Percentiles rank a stretch among this genome's conserved stretches.
Conservation (phyloP, 2,888 invertebrate species). For the Aphrophora alni region DNA sequence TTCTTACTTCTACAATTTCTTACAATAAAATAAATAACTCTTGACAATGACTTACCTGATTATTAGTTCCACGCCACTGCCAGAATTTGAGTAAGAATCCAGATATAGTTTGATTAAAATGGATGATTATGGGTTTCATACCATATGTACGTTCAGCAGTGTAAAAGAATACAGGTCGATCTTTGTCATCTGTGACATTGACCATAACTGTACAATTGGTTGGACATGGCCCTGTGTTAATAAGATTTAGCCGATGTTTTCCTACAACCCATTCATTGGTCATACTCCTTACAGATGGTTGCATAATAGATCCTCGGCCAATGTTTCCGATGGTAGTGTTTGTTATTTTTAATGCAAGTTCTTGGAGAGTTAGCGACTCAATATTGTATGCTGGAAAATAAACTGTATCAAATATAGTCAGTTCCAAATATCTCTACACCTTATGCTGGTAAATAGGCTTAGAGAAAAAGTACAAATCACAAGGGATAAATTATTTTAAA, state of each 20-base stretch:
- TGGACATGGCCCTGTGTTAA: constrained; percentile 74
- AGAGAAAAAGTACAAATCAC: no score
- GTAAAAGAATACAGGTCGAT: constrained; percentile 39
- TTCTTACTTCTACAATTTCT: background rate
- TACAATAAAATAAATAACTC: background rate
- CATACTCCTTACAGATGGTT: background rate
- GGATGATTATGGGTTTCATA: constrained; percentile 46
- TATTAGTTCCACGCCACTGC: constrained; percentile 66
- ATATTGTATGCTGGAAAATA: constrained; percentile 25
- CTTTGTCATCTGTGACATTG: constrained; percentile 59
- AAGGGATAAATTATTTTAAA: no score
- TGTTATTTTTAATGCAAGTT: background rate
- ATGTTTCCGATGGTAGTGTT: background rate
- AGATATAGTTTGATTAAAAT: constrained; percentile 46
- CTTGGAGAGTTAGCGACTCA: constrained; percentile 11
- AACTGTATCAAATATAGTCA: background rate
- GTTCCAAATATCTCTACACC: no score
- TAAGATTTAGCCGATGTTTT: constrained; percentile 32
- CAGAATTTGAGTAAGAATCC: constrained; percentile 85
- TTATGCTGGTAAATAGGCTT: no score
- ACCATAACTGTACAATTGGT: constrained; percentile 67
- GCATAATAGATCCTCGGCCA: background rate
- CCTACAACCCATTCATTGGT: constrained; percentile 31
- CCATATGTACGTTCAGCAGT: constrained; percentile 51
- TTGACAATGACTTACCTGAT: constrained; percentile 30